Conservation (phyloP, 2,113 vertebrate species). For the Monopterus albus region DNA sequence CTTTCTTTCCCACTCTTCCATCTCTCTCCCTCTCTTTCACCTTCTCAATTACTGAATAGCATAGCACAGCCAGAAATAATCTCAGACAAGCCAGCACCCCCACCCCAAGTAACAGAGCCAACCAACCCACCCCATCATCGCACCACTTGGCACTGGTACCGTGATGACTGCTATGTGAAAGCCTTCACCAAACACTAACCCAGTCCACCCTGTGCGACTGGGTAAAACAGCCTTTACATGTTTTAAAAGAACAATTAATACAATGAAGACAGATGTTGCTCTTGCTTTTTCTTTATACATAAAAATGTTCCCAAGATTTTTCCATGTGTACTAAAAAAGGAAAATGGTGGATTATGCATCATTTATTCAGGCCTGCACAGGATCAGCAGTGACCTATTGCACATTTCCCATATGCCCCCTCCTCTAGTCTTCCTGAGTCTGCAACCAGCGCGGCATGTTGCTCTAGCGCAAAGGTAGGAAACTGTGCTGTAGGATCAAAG, state of each 20-base stretch:
- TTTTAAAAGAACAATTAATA: no score
- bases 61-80: constrained; percentile 70
- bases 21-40: constrained; percentile 4
- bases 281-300: not conserved
- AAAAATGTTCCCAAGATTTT: not conserved
- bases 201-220: constrained; percentile 15
- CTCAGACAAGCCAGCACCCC: constrained; percentile 35
- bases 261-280: not conserved
- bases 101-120: constrained; percentile 42
- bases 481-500: constrained; percentile 59
- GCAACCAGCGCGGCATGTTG: constrained; percentile 43
- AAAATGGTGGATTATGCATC: constrained; percentile 13
- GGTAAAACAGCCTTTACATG: constrained; percentile 27
- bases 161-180: constrained; percentile 64
- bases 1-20: constrained; percentile 16
- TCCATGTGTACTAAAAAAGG: not conserved
- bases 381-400: constrained; percentile 79
- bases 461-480: constrained; percentile 52
- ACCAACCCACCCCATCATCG: constrained; percentile 49
- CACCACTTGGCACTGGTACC: constrained; percentile 66
- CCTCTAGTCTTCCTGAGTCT: constrained; percentile 45
- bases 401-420: constrained; percentile 58
- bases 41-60: constrained; percentile 54
- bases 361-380: constrained; percentile 58
- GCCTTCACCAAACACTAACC: constrained; percentile 7